phyloP scores from a whole-genome alignment of 2,888 invertebrate genomes.

The Panzeria rudis region DNA sequence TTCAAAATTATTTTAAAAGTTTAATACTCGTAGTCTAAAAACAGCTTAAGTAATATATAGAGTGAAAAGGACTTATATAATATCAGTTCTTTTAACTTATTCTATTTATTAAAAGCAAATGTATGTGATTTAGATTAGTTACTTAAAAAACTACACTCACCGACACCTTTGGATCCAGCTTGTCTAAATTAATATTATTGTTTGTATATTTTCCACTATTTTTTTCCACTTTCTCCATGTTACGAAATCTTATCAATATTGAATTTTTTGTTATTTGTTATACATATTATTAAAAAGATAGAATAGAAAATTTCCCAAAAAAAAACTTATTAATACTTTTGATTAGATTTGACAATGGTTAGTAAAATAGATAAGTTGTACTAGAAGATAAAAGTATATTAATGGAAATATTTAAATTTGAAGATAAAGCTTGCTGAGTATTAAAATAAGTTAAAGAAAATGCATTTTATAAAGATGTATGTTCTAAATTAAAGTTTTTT shows the following conservation, averaged over 20 bases:
- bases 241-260: conserved; percentile 47
- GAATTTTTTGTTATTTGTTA: background rate
- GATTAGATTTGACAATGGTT: background rate
- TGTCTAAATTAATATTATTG: conserved; percentile 74
- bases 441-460: background rate
- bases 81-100: too few species aligned
- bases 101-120: background rate
- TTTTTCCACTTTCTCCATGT: conserved; percentile 72
- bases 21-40: too few species aligned
- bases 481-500: too few species aligned
- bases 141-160: conserved; percentile 74
- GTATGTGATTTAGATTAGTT: too few species aligned
- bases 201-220: conserved; percentile 52
- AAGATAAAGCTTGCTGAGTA: background rate
- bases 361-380: background rate
- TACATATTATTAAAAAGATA: background rate
- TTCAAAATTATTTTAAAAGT: too few species aligned
- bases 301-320: conserved; percentile 2
- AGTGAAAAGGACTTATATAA: too few species aligned
- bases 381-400: background rate
- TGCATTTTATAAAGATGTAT: too few species aligned
- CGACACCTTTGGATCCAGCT: conserved; percentile 80
- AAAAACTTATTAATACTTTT: background rate
- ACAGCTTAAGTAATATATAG: too few species aligned
- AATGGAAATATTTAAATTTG: background rate